phyloP scores from a whole-genome alignment of 2,888 invertebrate genomes.

The Petrophora chlorosata region DNA sequence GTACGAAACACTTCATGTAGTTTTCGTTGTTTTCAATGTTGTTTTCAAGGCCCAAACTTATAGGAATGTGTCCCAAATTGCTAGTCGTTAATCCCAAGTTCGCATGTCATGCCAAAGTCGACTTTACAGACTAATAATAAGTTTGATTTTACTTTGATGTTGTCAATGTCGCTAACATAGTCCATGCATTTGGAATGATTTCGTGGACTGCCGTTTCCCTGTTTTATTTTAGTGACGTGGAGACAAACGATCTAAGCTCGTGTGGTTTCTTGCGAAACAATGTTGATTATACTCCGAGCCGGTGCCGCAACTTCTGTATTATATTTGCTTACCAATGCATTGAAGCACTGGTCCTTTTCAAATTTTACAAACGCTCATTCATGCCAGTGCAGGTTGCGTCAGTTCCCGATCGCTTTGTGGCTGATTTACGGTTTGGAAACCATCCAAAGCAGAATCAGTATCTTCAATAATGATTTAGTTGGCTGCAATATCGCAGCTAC shows the following conservation, averaged over 20 bases:
- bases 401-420: slow-evolving; percentile 25
- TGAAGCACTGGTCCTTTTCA: background rate
- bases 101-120: slow-evolving; percentile 74
- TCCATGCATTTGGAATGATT: slow-evolving; percentile 61
- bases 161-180: slow-evolving; percentile 61
- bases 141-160: slow-evolving; percentile 47
- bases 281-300: background rate
- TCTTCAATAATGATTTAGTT: slow-evolving; percentile 51
- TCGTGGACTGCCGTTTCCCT: slow-evolving; percentile 52
- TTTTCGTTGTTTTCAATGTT: slow-evolving; percentile 34
- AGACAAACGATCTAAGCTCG: slow-evolving; percentile 44
- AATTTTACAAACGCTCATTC: slow-evolving; percentile 28
- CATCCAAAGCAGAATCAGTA: slow-evolving; percentile 44
- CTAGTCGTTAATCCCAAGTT: slow-evolving; percentile 32
- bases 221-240: slow-evolving; percentile 46
- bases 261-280: slow-evolving; percentile 3
- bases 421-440: slow-evolving; percentile 48
- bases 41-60: slow-evolving; percentile 27
- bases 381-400: slow-evolving; percentile 28
- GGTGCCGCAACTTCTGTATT: slow-evolving; percentile 11
- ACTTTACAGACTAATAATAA: slow-evolving; percentile 46
- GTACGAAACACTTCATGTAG: slow-evolving; percentile 36
- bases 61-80: slow-evolving; percentile 39
- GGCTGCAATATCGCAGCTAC: slow-evolving; percentile 28
- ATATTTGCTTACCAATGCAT: slow-evolving; percentile 9